Evolutionary conservation across 2,888 invertebrate genomes (phyloP), one percentile per base, ranked within the genome.

Genomic region (Halictus quadricinctus): DNA sequence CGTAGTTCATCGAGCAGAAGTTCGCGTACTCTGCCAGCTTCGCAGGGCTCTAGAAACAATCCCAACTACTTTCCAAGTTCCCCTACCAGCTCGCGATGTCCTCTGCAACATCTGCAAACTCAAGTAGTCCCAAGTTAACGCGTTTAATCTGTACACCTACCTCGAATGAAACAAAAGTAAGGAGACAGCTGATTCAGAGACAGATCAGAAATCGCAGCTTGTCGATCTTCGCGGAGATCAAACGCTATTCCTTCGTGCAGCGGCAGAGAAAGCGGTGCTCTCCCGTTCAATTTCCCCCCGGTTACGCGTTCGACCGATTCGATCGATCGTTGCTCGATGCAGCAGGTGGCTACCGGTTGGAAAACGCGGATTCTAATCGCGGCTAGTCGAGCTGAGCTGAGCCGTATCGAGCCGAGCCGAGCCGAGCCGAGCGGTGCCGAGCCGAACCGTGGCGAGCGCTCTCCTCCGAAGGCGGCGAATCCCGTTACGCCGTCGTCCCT

Each of bases 351-450:
- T 69, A n/a, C 36, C 41, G 50, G 64, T 36, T 54, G 66, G 48
- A 79, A 79, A 81, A 86, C 81, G 83, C 85, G 81, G 83, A 86
- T 86, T 87, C 87, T 87, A 87, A 88, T 87, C 84, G 80, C 70
- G 46, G 48, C 41, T 54, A 29, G 36, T 41, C 64, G 50, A 8
- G 36, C 36, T 1, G 36, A 36, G 36, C 5, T 36, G 36, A 36
- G 36, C 36, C 1, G 36, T 1, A 5, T 5, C 36, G 36, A 1
- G 36, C 36, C 5, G 36, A 36, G 36, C 36, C 36, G 54, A 54
- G 21, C 18, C 54, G 54, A 54, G 54, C n/a, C 54, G 54, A 54
- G 18, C 54, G n/a, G 54, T 7, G 13, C 64, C 64, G 64, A 64
- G 29, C 25, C 64, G 29, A 64, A 8, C 15, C 1, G 29, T 18